A percentile compares a stretch with the other conserved stretches of the same genome.
phyloP scores from a whole-genome alignment of 2,888 invertebrate species.

The Catocala nupta region DNA sequence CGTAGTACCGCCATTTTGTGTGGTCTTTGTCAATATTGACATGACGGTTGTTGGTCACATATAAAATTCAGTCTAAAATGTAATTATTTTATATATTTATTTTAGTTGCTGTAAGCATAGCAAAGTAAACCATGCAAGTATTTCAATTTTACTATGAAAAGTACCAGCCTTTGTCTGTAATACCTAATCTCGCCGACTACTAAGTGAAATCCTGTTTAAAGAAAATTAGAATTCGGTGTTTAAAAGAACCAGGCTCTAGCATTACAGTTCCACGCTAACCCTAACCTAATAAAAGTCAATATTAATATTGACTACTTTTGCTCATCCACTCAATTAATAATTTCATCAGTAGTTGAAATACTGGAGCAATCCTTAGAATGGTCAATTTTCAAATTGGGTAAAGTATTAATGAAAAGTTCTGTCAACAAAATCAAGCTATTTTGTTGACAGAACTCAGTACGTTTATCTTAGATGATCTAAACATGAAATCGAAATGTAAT shows the following conservation, averaged over 20 bases:
- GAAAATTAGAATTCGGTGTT: background rate
- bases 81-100: background rate
- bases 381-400: too few species aligned
- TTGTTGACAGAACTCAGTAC: too few species aligned
- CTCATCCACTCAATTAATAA: too few species aligned
- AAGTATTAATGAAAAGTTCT: too few species aligned
- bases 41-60: background rate
- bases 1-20: constrained; percentile 7
- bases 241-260: background rate
- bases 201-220: background rate
- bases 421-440: too few species aligned
- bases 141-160: constrained; percentile 2
- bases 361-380: too few species aligned
- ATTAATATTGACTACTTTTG: background rate
- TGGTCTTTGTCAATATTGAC: background rate
- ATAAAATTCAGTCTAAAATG: constrained; percentile 7
- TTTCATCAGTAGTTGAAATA: too few species aligned
- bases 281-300: background rate
- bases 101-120: constrained; percentile 5
- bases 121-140: constrained; percentile 12
- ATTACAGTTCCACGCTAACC: too few species aligned
- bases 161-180: constrained; percentile 2
- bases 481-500: too few species aligned
- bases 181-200: constrained; percentile 6
- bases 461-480: too few species aligned